Evolutionary conservation across 2,113 vertebrate genomes (phyloP).

Genomic region (Jacana jacana): DNA sequence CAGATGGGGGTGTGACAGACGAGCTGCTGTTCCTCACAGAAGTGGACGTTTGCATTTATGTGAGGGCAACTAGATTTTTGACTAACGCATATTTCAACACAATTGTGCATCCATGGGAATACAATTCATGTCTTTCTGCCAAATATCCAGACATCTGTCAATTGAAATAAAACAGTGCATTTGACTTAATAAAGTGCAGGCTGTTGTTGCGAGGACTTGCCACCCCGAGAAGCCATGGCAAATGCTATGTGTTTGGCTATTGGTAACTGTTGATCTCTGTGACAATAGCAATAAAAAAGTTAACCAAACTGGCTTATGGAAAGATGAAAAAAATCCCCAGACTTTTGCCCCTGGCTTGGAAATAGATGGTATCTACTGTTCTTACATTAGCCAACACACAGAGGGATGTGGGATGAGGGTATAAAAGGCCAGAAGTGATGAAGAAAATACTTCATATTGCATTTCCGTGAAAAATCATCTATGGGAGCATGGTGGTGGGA

Average conservation of each 20-base stretch:
- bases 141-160: slow-evolving; percentile 37
- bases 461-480: slow-evolving; percentile 8
- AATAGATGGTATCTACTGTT: neutral
- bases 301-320: neutral
- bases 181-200: slow-evolving; percentile 17
- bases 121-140: neutral
- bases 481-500: neutral
- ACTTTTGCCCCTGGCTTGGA: neutral
- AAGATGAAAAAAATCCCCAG: neutral
- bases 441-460: neutral
- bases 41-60: neutral
- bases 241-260: neutral
- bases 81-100: neutral
- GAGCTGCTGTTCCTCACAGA: neutral
- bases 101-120: neutral
- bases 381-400: neutral
- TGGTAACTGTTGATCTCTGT: neutral
- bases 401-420: neutral
- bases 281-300: neutral
- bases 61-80: slow-evolving; percentile 1
- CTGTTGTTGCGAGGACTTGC: neutral
- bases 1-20: neutral
- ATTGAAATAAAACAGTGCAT: neutral
- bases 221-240: neutral
- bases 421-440: neutral